phyloP scores from a whole-genome alignment of 2,888 invertebrate species.

The Kuschelorhynchus macadamiae region DNA sequence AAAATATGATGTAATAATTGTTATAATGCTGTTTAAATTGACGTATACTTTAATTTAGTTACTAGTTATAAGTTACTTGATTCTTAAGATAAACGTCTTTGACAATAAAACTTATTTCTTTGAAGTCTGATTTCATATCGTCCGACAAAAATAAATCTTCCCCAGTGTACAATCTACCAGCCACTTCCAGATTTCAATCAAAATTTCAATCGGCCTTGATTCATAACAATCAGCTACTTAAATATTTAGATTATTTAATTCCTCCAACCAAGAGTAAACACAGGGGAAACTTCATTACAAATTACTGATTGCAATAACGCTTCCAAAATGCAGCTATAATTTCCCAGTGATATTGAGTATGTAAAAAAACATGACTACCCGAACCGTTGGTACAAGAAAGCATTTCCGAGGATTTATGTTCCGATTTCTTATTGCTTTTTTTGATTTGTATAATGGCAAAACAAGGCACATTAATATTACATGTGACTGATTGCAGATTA shows the following conservation, averaged over 20 bases:
- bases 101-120: too few species aligned
- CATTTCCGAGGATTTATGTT: neutral
- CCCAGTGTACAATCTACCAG: constrained; percentile 36
- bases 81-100: too few species aligned
- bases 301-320: constrained; percentile 22
- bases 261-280: constrained; percentile 14
- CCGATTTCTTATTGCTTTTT: neutral
- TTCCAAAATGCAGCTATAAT: neutral
- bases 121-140: too few species aligned
- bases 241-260: constrained; percentile 6
- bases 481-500: too few species aligned
- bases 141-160: constrained; percentile 4
- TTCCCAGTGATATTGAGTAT: neutral
- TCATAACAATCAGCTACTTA: constrained; percentile 14
- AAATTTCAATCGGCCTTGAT: constrained; percentile 16
- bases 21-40: too few species aligned
- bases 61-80: too few species aligned
- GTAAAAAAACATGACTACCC: constrained; percentile 6
- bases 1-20: too few species aligned
- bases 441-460: too few species aligned
- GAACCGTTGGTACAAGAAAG: neutral
- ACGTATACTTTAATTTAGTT: too few species aligned
- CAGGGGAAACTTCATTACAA: constrained; percentile 11
- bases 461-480: too few species aligned
- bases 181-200: constrained; percentile 25